phyloP scores from a whole-genome alignment of 2,888 invertebrate genomes.

The Odontocolon sp. region DNA sequence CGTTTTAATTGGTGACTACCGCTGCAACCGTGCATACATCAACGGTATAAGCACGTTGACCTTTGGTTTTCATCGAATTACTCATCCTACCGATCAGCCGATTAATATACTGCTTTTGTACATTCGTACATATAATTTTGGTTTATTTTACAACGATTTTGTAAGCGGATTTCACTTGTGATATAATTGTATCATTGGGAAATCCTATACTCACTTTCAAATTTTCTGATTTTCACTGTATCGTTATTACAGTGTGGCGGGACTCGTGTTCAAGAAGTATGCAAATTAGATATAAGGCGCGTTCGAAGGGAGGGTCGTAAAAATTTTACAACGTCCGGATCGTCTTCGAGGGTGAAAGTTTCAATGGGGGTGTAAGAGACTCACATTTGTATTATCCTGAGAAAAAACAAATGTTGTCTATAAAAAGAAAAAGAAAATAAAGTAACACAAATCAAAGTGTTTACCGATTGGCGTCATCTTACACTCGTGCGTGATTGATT shows the following conservation, averaged over 20 bases:
- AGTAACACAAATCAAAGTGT: too few species aligned
- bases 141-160: slow-evolving; percentile 40
- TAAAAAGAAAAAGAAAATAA: too few species aligned
- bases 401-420: too few species aligned
- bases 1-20: slow-evolving; percentile 66
- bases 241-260: too few species aligned
- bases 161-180: slow-evolving; percentile 18
- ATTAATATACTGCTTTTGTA: slow-evolving; percentile 26
- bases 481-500: too few species aligned
- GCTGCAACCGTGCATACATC: slow-evolving; percentile 50
- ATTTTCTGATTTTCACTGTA: not conserved
- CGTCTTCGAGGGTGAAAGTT: slow-evolving; percentile 2
- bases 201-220: slow-evolving; percentile 12
- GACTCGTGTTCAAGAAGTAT: not conserved
- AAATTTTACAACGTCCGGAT: not conserved
- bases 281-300: not conserved
- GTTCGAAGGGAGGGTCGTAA: not conserved
- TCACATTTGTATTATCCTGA: not conserved
- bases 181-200: slow-evolving; percentile 30
- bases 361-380: not conserved
- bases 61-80: slow-evolving; percentile 73
- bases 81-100: slow-evolving; percentile 49
- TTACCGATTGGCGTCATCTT: too few species aligned
- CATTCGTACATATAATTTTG: slow-evolving; percentile 34
- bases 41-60: slow-evolving; percentile 69